A percentile compares a stretch with the other conserved stretches of the same genome.
Evolutionary conservation across 2,113 vertebrate genomes (phyloP).

Genomic region (Trogon surrucura): DNA sequence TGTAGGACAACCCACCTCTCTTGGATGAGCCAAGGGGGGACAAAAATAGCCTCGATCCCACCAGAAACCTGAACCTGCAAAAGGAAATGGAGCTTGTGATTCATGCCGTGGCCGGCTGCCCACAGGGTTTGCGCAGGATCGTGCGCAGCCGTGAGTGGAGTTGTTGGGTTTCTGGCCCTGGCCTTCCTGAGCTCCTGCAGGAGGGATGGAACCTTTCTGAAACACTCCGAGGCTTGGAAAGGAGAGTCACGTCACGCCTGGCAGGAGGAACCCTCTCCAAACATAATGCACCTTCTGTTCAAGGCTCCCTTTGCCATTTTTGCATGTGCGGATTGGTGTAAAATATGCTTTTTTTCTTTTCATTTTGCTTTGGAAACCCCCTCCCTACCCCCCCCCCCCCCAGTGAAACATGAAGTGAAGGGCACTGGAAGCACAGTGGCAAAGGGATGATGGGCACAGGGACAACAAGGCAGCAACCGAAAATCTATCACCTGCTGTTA

Average conservation of each 20-base stretch:
- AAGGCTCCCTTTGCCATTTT: slow-evolving; percentile 26
- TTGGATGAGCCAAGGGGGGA: background rate
- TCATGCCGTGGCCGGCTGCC: background rate
- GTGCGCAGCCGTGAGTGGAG: background rate
- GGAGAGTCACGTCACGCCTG: background rate
- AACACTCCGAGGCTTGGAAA: slow-evolving; percentile 17
- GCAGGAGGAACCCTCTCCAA: slow-evolving; percentile 12
- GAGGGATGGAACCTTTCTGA: background rate
- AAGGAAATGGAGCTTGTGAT: background rate
- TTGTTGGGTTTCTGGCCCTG: background rate
- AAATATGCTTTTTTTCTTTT: background rate
- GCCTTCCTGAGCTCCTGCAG: background rate
- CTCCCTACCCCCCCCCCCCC: too few species aligned
- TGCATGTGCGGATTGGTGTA: background rate
- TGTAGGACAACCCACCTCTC: background rate
- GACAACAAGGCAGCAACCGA: background rate
- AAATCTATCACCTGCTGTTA: background rate
- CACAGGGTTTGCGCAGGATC: background rate
- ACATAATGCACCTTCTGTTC: slow-evolving; percentile 34
- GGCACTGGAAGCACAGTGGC: rapidly evolving
- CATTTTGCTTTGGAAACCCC: background rate
- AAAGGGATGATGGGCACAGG: background rate
- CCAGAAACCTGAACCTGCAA: background rate
- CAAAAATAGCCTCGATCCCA: background rate
- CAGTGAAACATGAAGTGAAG: background rate